Evolutionary conservation across 2,888 invertebrate genomes (phyloP).

Genomic region (Minunthozetes semirufus): DNA sequence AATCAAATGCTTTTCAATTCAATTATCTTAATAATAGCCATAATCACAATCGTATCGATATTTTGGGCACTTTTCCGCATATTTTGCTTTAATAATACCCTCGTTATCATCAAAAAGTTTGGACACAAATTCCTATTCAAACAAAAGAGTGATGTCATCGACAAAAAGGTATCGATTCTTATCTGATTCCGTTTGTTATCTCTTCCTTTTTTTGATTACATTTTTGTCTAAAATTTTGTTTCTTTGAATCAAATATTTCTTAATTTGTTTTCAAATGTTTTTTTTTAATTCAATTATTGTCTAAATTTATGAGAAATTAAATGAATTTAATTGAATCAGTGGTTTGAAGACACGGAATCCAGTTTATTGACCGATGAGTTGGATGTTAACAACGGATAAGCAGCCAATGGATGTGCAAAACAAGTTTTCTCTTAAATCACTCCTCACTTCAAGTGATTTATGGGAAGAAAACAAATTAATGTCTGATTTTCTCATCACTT

Average conservation of each 20-base stretch:
- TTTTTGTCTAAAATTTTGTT: too few species aligned
- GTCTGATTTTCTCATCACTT: too few species aligned
- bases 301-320: background rate
- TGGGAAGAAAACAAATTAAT: too few species aligned
- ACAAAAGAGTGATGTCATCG: background rate
- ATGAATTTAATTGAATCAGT: background rate
- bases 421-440: background rate
- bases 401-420: background rate
- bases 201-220: background rate
- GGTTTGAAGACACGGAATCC: slow-evolving; percentile 22
- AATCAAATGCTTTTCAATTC: slow-evolving; percentile 21
- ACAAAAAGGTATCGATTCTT: slow-evolving; percentile 6
- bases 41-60: background rate
- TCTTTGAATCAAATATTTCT: background rate
- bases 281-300: background rate
- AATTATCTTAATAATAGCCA: slow-evolving; percentile 17
- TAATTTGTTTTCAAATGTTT: background rate
- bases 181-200: background rate
- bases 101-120: slow-evolving; percentile 5
- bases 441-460: too few species aligned
- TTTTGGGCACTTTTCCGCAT: slow-evolving; percentile 5
- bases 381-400: background rate
- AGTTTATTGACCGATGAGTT: slow-evolving; percentile 18
- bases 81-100: slow-evolving; percentile 1
- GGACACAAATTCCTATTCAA: background rate